These are phyloP conservation scores for Periophthalmodon schlosseri DNA, from an alignment of 2,113 vertebrate genomes.

Conservation along the genomic window DNA sequence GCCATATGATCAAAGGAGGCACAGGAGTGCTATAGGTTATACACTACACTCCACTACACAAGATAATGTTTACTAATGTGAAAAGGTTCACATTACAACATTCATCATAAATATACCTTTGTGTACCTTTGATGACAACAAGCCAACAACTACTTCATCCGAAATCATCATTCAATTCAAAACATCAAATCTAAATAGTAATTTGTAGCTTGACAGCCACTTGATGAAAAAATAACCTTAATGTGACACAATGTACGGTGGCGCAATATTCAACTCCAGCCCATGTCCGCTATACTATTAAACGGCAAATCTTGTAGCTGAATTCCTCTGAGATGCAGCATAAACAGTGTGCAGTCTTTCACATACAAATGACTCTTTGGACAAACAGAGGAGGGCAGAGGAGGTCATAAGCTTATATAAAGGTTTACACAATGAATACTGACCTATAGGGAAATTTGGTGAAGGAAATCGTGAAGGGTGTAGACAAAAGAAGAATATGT, in stretches of 20 bases:
- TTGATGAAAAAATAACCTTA: not conserved
- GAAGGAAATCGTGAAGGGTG: not conserved
- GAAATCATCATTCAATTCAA: not conserved
- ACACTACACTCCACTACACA: no score
- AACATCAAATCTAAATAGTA: not conserved
- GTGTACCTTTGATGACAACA: not conserved
- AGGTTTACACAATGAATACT: conserved; percentile 11
- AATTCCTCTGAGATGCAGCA: conserved; percentile 22
- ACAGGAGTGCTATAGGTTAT: not conserved
- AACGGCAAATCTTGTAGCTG: conserved; percentile 30
- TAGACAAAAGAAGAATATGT: conserved; percentile 9
- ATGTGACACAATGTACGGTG: not conserved
- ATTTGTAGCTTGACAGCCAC: not conserved
- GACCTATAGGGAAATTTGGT: not conserved
- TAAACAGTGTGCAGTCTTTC: conserved; percentile 14
- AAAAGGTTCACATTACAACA: not conserved
- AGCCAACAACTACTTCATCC: not conserved
- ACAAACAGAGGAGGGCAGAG: conserved; percentile 1
- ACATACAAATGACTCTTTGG: conserved; percentile 34
- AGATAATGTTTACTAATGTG: no score
- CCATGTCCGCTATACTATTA: conserved; percentile 11
- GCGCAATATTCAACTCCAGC: conserved; percentile 17
- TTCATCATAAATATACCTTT: not conserved
- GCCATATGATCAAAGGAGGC: not conserved
- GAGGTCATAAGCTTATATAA: conserved; percentile 1